These are phyloP conservation scores for Apodemia mormo DNA, from an alignment of 2,888 invertebrate genomes.

Conservation along the genomic window DNA sequence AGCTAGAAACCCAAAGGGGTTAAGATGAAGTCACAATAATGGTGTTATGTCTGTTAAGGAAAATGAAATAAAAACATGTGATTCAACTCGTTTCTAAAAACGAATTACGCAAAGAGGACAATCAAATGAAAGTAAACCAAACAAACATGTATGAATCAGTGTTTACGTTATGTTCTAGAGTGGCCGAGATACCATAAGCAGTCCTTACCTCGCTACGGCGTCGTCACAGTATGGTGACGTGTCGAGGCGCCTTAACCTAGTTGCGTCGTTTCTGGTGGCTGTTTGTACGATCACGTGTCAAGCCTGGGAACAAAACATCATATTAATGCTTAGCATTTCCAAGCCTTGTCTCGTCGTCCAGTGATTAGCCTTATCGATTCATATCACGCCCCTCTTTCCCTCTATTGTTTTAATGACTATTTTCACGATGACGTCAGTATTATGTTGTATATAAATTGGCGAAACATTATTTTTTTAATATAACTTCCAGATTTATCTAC, in stretches of 20 bases:
- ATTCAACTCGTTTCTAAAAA: conserved; percentile 20
- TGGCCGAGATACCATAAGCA: conserved; percentile 50
- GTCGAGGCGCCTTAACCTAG: conserved; percentile 63
- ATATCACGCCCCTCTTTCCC: too few relatives aligned
- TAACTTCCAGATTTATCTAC: too few relatives aligned
- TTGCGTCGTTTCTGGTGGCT: conserved; percentile 60
- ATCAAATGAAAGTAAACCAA: conserved; percentile 45
- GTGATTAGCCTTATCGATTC: too few relatives aligned
- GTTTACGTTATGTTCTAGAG: conserved; percentile 52
- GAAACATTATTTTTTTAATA: too few relatives aligned
- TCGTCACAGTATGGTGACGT: conserved; percentile 58
- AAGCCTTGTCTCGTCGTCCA: too few relatives aligned
- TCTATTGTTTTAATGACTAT: too few relatives aligned
- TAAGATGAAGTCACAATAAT: not conserved
- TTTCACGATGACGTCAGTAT: too few relatives aligned
- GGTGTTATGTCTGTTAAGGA: not conserved
- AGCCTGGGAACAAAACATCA: not conserved
- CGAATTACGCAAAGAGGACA: conserved; percentile 24
- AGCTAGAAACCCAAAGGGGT: too few relatives aligned
- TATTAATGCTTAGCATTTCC: not conserved
- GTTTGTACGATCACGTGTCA: conserved; percentile 47
- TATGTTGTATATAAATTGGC: too few relatives aligned
- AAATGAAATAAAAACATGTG: not conserved
- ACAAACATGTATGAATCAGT: conserved; percentile 49
- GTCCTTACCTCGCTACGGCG: conserved; percentile 59